phyloP scores from a whole-genome alignment of 2,113 vertebrate species.

The Scatophagus argus region DNA sequence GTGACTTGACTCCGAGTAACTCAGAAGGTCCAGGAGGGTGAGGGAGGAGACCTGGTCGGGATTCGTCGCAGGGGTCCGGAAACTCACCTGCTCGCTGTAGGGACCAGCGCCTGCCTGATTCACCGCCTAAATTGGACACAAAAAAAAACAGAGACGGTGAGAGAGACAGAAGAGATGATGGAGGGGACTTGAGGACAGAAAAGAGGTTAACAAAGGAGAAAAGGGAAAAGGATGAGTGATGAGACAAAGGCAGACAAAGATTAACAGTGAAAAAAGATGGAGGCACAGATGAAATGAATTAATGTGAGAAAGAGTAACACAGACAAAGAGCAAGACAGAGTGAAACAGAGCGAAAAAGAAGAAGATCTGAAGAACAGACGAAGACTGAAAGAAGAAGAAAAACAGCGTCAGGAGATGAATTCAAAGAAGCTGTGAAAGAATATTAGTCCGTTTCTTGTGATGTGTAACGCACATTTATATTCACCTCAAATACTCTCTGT shows the following conservation, averaged over 20 bases:
- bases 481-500: conserved; percentile 18
- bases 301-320: background rate
- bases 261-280: background rate
- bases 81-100: conserved; percentile 90
- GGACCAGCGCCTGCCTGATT: conserved; percentile 94
- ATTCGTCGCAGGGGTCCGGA: conserved; percentile 89
- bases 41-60: conserved; percentile 88
- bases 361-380: background rate
- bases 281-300: background rate
- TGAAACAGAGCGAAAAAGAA: conserved; percentile 1
- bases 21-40: conserved; percentile 87
- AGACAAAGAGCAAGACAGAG: conserved; percentile 12
- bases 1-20: conserved; percentile 74
- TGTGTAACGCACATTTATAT: conserved; percentile 28
- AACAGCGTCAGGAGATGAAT: conserved; percentile 6
- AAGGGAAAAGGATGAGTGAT: background rate
- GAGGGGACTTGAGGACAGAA: background rate
- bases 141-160: conserved; percentile 1
- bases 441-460: conserved; percentile 5
- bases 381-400: conserved; percentile 11
- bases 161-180: background rate
- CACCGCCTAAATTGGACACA: conserved; percentile 84
- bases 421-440: conserved; percentile 19
- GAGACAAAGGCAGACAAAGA: background rate
- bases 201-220: background rate